phyloP scores from a whole-genome alignment of 2,888 invertebrate genomes.

The Tetramorium bicarinatum region DNA sequence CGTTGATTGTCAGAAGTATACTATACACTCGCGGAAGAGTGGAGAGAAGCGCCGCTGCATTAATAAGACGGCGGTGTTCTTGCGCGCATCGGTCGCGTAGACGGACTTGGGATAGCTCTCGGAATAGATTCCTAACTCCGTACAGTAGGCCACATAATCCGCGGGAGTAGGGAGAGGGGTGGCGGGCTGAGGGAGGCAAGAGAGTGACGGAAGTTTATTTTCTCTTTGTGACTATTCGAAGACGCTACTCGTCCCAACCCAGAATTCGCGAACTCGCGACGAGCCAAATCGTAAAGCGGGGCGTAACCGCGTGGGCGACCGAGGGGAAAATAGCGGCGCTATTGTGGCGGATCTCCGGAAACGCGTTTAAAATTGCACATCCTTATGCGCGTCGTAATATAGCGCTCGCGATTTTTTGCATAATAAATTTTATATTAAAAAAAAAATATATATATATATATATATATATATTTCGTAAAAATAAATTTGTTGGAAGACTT shows the following conservation, averaged over 20 bases:
- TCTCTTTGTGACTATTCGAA: conserved; percentile 57
- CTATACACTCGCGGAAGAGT: conserved; percentile 58
- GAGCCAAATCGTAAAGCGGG: conserved; percentile 53
- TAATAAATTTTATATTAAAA: not conserved
- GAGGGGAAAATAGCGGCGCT: conserved; percentile 51
- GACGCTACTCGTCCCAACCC: conserved; percentile 59
- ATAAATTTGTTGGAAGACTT: conserved; percentile 25
- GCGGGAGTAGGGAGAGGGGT: conserved; percentile 33
- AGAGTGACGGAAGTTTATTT: conserved; percentile 53
- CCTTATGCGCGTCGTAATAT: not conserved
- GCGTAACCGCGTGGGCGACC: conserved; percentile 46
- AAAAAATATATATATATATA: too few species aligned
- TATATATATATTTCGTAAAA: not conserved
- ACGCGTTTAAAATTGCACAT: not conserved
- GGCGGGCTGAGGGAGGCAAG: conserved; percentile 14
- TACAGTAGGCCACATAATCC: conserved; percentile 75
- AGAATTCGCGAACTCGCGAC: conserved; percentile 64
- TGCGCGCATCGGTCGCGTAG: conserved; percentile 67
- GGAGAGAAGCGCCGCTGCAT: conserved; percentile 71
- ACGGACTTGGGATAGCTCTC: conserved; percentile 79
- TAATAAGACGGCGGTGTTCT: conserved; percentile 78
- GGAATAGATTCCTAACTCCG: conserved; percentile 78
- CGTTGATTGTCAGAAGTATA: conserved; percentile 66
- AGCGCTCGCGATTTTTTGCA: not conserved
- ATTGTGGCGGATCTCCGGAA: conserved; percentile 51